Evolutionary conservation across 2,888 invertebrate genomes (phyloP), one percentile per base, ranked within the genome.

Genomic region (Drosophila dives): DNA sequence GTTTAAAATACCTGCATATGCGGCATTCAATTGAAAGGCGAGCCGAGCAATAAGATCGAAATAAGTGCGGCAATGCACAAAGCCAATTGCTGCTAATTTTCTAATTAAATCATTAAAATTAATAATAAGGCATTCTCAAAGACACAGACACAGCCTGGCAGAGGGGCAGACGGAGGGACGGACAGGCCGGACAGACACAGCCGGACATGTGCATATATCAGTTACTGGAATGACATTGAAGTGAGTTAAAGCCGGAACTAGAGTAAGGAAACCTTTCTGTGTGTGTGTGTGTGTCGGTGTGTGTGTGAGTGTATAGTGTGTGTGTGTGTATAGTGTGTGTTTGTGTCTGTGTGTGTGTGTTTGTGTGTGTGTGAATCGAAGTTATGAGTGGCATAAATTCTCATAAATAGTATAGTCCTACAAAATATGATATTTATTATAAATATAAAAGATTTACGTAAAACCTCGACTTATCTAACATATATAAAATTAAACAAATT

Each of bases 91-190:
- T 48, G 59, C 53, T 75, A 66, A 83, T 89, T 86, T 81, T 80
- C 77, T 76, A 89, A 89, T 90, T 90, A 89, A 89, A 81, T 89
- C 79, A 85, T 89, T 89, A 83, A 83, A 73, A 48, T 72, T 79
- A 86, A 89, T 84, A 61, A 69, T 70, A 73, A 58, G 69, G 67
- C 69, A 64, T 45, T 32, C 33, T 51, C 51, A 63, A 68, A 65
- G 60, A 58, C 66, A 69, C 53, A 53, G 63, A 36, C 59, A 36
- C 55, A 26, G 68, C 61, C 59, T 49, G 65, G 4, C 23, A 2
- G n/a, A 12, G 11, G 12, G 12, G 26, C 48, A 26, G 48, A 12
- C 29, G 11, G 12, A n/a, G 23, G 23, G 45, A 23, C 7, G 45
- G 7, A 45, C 5, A 3, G 38, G 20, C 29, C 29, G 12, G 26